Evolutionary conservation across 2,113 vertebrate genomes (phyloP).

Genomic region (Eulemur macaco): DNA sequence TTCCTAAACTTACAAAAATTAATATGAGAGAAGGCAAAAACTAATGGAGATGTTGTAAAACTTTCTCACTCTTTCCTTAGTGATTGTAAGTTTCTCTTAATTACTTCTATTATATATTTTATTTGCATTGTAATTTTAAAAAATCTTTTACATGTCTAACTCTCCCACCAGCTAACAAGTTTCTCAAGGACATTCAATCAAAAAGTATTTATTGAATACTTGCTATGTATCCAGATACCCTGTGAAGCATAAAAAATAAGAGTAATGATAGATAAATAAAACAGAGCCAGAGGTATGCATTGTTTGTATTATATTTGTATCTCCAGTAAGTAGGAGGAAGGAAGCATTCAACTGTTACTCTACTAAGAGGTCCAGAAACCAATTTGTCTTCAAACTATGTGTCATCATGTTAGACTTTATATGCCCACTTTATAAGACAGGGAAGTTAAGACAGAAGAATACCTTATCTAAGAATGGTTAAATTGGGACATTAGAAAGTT

Average conservation of each 20-base stretch:
- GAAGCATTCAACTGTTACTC: background rate
- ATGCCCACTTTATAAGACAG: background rate
- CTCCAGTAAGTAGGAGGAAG: background rate
- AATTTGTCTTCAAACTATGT: conserved; percentile 32
- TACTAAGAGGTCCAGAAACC: background rate
- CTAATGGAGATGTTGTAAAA: background rate
- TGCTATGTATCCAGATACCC: background rate
- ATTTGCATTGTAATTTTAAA: background rate
- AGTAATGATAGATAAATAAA: background rate
- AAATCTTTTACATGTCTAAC: background rate
- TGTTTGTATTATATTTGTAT: background rate
- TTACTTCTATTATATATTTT: conserved; percentile 15
- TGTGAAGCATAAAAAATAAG: background rate
- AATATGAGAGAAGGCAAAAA: conserved; percentile 48
- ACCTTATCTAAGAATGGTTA: background rate
- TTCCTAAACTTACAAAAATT: conserved; percentile 39
- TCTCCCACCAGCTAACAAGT: background rate
- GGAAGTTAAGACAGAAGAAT: background rate
- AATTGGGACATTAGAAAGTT: background rate
- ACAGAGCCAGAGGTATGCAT: background rate
- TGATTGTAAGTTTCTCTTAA: background rate
- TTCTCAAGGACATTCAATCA: conserved; percentile 33
- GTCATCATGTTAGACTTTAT: background rate
- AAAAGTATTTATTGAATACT: background rate
- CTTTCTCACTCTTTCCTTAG: background rate